Conservation (phyloP, 2,888 invertebrate genomes). For the Drosophila paranaensis region DNA sequence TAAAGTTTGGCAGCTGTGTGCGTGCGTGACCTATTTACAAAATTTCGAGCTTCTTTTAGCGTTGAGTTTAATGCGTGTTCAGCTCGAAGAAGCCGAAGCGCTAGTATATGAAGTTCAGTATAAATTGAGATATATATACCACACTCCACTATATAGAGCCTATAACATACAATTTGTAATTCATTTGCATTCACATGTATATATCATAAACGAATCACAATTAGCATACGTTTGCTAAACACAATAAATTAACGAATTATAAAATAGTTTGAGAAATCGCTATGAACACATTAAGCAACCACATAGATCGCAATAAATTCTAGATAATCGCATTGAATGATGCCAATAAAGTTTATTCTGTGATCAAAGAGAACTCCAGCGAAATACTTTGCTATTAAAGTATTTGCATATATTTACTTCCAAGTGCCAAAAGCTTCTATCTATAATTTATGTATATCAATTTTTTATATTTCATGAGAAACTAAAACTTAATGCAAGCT, state of each 20-base stretch:
- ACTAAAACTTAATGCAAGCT: too few relatives aligned
- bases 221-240: conserved; percentile 43
- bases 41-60: conserved; percentile 5
- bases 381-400: neutral
- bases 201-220: conserved; percentile 6
- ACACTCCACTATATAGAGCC: too few relatives aligned
- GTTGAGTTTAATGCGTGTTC: conserved; percentile 16
- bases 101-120: neutral
- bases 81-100: neutral
- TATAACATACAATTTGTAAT: conserved; percentile 1
- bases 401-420: neutral
- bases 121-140: neutral
- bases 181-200: conserved; percentile 24
- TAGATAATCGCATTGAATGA: neutral
- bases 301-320: conserved; percentile 7
- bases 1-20: conserved; percentile 10
- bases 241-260: conserved; percentile 35
- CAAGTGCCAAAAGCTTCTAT: too few relatives aligned
- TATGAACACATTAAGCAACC: conserved; percentile 43
- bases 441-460: too few relatives aligned
- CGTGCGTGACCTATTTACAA: conserved; percentile 49
- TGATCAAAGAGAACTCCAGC: too few relatives aligned
- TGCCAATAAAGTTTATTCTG: too few relatives aligned
- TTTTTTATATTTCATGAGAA: too few relatives aligned
- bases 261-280: conserved; percentile 43